These are phyloP conservation scores for Hoplostethus atlanticus DNA, from an alignment of 2,797 vertebrate genomes.

Conservation along the genomic window DNA sequence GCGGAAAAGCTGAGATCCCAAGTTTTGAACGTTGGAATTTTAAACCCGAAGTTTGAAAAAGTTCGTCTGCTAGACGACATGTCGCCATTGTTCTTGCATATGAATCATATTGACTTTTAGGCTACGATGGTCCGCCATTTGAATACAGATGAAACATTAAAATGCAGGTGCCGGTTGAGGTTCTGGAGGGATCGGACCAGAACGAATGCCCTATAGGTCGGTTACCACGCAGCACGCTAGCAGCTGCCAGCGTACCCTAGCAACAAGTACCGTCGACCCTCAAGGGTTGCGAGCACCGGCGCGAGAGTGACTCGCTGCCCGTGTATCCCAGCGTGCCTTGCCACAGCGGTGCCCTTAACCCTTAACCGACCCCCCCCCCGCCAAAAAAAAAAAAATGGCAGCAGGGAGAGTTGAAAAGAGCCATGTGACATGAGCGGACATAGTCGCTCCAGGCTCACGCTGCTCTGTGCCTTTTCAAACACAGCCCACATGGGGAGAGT, in stretches of 20 bases:
- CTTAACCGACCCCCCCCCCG: constrained; percentile 52
- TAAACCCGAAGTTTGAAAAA: constrained; percentile 4
- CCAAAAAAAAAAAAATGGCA: constrained; percentile 66
- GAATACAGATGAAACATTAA: constrained; percentile 84
- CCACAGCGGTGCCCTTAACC: constrained; percentile 77
- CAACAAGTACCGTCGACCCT: constrained; percentile 71
- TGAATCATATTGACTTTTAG: constrained; percentile 5
- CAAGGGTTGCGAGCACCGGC: constrained; percentile 53
- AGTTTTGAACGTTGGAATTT: constrained; percentile 15
- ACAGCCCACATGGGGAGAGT: constrained; percentile 59
- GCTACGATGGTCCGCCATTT: constrained; percentile 60
- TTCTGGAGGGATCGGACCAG: constrained; percentile 71
- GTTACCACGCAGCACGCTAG: constrained; percentile 65
- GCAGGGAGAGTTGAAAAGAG: constrained; percentile 79
- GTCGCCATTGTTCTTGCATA: not conserved
- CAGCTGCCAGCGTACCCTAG: constrained; percentile 82
- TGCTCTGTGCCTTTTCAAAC: constrained; percentile 72
- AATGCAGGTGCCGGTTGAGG: constrained; percentile 81
- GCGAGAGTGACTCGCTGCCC: constrained; percentile 73
- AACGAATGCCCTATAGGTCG: constrained; percentile 77
- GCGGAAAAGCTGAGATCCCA: constrained; percentile 29
- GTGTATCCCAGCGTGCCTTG: constrained; percentile 85
- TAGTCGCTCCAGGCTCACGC: constrained; percentile 59
- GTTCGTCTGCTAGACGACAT: not conserved
- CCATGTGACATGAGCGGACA: constrained; percentile 68